Base-by-base conservation (phyloP, 2,888 invertebrate species). In the Strigamia transsilvanica region DNA sequence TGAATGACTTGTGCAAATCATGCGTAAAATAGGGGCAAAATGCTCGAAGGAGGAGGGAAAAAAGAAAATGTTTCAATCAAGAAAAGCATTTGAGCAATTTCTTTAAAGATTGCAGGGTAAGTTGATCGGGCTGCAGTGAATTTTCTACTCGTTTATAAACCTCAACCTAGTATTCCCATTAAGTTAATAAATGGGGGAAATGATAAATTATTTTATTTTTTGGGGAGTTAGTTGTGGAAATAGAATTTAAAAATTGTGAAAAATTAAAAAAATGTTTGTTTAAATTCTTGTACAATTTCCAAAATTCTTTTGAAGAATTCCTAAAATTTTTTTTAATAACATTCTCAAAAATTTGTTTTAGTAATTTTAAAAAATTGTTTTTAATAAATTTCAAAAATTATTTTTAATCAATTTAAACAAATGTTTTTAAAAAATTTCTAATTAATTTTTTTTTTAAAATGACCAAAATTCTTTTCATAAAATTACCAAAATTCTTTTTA, bases 61-160 rank as follows among this genome's bases (percentile, higher is more conserved):
- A 66, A 66, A 66, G 66, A 66, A 66, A 66, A 66, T 66, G 66
- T 66, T 66, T 66, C 66, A 66, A 66, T 66, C 66, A 66, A 66
- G 66, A 27, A 66, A 27, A 66, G 66, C 66, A 66, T 27, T 66
- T 66, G 66, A 66, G 66, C 66, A 66, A 66, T 66, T 66, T 66
- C 66, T 66, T 66, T 9, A 9, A 23, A 66, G 66, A 66, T 66
- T 66, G 66, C 27, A 66, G 66, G 27, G 27, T 27, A 66, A 66
- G 66, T 66, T 66, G 66, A 66, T 66, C 66, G 23, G 15, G 27
- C 66, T 27, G 27, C 10, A 66, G 10, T 66, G 23, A 18, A 61
- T 51, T 51, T 51, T 18, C n/a, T n/a, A n/a, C 51, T 6, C 51
- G n/a, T 51, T 51, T 15, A 51, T 51, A 51, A 51, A 51, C 51